A percentile compares a stretch with the other conserved stretches of the same genome.
These are phyloP conservation scores for Carabus problematicus DNA, from an alignment of 2,888 invertebrate genomes.

Conservation along the genomic window DNA sequence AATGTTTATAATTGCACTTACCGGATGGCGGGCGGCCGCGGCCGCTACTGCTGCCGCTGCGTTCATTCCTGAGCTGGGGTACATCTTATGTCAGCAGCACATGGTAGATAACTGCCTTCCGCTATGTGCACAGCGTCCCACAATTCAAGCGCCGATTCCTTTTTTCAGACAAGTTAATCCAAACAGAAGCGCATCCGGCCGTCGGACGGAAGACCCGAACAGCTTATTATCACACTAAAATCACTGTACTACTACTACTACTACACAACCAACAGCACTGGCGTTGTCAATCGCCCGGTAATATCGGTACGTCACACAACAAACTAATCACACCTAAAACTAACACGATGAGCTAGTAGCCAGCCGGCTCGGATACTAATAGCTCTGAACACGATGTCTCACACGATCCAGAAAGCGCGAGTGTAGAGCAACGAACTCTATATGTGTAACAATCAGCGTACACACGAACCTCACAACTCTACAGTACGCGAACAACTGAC, in stretches of 20 bases:
- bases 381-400: background rate
- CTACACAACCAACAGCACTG: too few relatives aligned
- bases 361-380: background rate
- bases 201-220: background rate
- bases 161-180: conserved; percentile 17
- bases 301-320: too few relatives aligned
- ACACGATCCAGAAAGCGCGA: background rate
- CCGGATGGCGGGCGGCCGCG: conserved; percentile 87
- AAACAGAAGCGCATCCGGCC: conserved; percentile 22
- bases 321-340: too few relatives aligned
- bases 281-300: too few relatives aligned
- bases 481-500: conserved; percentile 55
- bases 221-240: too few relatives aligned
- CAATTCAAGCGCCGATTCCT: too few relatives aligned
- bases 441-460: too few relatives aligned
- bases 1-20: conserved; percentile 60
- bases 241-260: too few relatives aligned
- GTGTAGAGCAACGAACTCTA: conserved; percentile 47
- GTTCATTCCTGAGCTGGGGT: conserved; percentile 87
- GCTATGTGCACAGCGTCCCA: background rate
- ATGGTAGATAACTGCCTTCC: conserved; percentile 47
- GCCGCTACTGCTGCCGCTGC: conserved; percentile 85
- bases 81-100: conserved; percentile 69
- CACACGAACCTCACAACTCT: conserved; percentile 30
- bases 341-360: background rate